These are phyloP conservation scores for Leucophenga varia DNA, from an alignment of 1,140 invertebrate species.

Conservation along the genomic window DNA sequence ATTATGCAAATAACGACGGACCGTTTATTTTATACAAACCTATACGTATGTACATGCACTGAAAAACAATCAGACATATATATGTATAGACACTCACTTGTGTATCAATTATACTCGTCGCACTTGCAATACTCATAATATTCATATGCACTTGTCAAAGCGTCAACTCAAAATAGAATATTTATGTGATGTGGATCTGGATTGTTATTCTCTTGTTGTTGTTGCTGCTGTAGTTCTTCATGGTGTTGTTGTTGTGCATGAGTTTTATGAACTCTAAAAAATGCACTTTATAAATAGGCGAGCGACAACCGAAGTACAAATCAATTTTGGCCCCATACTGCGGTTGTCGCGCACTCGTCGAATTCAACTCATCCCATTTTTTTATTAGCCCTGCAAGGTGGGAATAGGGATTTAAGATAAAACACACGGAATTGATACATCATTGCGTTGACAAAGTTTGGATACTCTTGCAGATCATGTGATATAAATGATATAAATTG, in stretches of 20 bases:
- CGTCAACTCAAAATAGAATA: conserved; percentile 47
- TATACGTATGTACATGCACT: too few species aligned
- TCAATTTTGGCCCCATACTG: conserved; percentile 46
- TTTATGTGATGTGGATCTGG: too few species aligned
- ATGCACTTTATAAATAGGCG: conserved; percentile 34
- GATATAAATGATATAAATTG: too few species aligned
- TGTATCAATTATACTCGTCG: conserved; percentile 23
- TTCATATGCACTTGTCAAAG: conserved; percentile 49
- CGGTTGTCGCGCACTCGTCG: conserved; percentile 17
- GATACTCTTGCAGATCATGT: too few species aligned
- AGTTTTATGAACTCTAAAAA: conserved; percentile 26
- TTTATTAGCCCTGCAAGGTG: too few species aligned
- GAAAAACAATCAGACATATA: conserved; percentile 24
- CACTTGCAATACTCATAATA: conserved; percentile 43
- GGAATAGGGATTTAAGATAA: too few species aligned
- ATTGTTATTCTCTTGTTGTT: too few species aligned
- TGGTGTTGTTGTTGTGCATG: conserved; percentile 26
- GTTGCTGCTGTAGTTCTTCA: conserved; percentile 7
- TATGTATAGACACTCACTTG: conserved; percentile 35
- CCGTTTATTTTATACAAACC: conserved; percentile 27
- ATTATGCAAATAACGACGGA: conserved; percentile 12
- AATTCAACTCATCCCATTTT: too few species aligned
- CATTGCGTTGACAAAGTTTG: too few species aligned
- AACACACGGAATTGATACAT: too few species aligned
- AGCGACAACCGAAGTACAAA: conserved; percentile 19